A percentile compares a stretch with the other conserved stretches of the same genome.
phyloP scores from a whole-genome alignment of 35 echinoderm and acorn worm genomes.

The Eucidaris tribuloides region DNA sequence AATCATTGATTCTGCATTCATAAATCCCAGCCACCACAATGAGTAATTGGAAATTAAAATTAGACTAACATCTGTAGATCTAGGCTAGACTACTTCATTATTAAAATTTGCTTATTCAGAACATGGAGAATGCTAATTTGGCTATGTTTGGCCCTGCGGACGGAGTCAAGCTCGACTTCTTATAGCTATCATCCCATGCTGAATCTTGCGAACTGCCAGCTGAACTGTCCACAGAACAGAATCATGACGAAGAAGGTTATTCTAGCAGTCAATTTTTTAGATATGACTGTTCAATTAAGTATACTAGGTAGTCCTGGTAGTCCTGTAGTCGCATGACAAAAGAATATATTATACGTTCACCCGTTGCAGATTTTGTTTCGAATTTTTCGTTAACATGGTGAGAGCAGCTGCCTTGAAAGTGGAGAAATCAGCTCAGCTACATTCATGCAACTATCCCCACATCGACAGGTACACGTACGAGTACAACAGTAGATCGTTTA shows the following conservation, averaged over 20 bases:
- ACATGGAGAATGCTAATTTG: too few species aligned
- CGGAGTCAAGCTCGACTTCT: neutral
- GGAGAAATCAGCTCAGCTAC: too few species aligned
- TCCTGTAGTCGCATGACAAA: too few species aligned
- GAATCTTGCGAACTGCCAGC: neutral
- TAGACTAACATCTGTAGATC: too few species aligned
- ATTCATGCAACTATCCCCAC: too few species aligned
- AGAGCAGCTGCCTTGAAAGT: too few species aligned
- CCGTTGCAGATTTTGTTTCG: slow-evolving; percentile 95
- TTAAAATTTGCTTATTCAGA: too few species aligned
- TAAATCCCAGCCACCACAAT: neutral
- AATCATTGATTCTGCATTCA: neutral
- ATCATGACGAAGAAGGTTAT: neutral
- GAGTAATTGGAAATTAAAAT: neutral
- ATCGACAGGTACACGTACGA: too few species aligned
- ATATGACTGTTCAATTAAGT: neutral
- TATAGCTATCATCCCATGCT: neutral
- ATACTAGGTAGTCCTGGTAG: neutral
- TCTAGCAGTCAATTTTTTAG: neutral
- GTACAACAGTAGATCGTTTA: too few species aligned
- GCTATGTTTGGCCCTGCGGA: too few species aligned
- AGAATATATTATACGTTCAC: slow-evolving; percentile 50
- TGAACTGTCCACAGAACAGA: neutral
- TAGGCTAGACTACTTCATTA: too few species aligned
- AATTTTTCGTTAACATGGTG: slow-evolving; percentile 93